Conservation (phyloP, 2,888 invertebrate genomes). For the Loripinus fragilis region DNA sequence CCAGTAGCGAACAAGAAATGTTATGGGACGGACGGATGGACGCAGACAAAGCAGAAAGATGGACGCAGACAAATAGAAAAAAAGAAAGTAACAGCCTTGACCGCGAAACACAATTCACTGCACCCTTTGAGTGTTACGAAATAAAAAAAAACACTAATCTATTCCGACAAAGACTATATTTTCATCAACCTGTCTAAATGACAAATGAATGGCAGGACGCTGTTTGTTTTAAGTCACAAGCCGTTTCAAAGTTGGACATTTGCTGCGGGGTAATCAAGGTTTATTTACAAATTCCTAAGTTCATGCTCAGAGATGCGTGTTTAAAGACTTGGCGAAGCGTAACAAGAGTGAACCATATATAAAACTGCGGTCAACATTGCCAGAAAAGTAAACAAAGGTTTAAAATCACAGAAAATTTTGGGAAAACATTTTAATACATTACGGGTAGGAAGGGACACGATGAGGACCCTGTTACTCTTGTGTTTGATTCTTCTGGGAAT, state of each 20-base stretch:
- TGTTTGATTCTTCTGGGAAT: background rate
- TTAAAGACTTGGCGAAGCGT: background rate
- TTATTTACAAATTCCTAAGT: background rate
- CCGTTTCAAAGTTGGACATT: background rate
- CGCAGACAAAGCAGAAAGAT: too few relatives aligned
- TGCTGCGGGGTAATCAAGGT: slow-evolving; percentile 7
- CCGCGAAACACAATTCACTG: too few relatives aligned
- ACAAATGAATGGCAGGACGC: background rate
- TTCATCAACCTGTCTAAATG: background rate
- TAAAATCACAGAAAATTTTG: too few relatives aligned
- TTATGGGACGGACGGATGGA: too few relatives aligned
- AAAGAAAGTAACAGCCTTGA: too few relatives aligned
- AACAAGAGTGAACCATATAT: background rate
- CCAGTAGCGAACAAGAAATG: too few relatives aligned
- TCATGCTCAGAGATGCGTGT: background rate
- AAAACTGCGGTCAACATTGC: background rate
- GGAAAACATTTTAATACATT: too few relatives aligned
- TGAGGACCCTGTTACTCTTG: background rate
- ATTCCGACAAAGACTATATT: background rate
- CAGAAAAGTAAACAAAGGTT: background rate
- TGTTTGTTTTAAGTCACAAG: background rate
- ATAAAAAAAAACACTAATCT: too few relatives aligned
- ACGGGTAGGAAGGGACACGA: too few relatives aligned
- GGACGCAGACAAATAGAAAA: too few relatives aligned
- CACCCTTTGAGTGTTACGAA: too few relatives aligned